Conservation (phyloP, 1,140 invertebrate species). For the Macrotrachela quadricornifera region DNA sequence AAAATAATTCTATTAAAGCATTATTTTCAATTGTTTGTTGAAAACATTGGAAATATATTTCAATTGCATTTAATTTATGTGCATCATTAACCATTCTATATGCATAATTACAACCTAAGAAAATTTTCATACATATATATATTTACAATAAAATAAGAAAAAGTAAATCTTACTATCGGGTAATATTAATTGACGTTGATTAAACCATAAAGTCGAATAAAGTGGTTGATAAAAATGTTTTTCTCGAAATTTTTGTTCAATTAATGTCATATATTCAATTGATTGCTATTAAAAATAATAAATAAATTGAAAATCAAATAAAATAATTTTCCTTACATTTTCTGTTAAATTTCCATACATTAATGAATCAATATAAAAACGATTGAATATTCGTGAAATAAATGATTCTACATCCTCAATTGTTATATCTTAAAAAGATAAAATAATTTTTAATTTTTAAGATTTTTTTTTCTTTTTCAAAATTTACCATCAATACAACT, state of each 20-base stretch:
- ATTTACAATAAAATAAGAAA: not conserved
- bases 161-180: not conserved
- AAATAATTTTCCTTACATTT: not conserved
- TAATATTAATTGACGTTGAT: not conserved
- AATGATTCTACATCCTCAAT: not conserved
- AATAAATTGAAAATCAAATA: not conserved
- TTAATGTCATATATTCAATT: not conserved
- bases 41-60: conserved; percentile 67
- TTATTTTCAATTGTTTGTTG: conserved; percentile 53
- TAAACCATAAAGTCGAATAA: not conserved
- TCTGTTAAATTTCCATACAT: conserved; percentile 7
- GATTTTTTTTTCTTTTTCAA: too few relatives aligned
- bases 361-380: conserved; percentile 3
- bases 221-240: conserved; percentile 24
- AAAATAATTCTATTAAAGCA: conserved; percentile 60
- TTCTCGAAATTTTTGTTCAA: conserved; percentile 42
- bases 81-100: conserved; percentile 41
- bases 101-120: conserved; percentile 48
- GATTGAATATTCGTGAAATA: not conserved
- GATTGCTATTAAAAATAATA: not conserved
- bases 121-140: not conserved
- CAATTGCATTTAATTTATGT: conserved; percentile 64
- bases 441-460: too few relatives aligned
- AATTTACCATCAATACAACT: too few relatives aligned
- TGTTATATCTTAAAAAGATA: not conserved